These are phyloP conservation scores for Alosa alosa DNA, from an alignment of 2,113 vertebrate species.

Conservation along the genomic window DNA sequence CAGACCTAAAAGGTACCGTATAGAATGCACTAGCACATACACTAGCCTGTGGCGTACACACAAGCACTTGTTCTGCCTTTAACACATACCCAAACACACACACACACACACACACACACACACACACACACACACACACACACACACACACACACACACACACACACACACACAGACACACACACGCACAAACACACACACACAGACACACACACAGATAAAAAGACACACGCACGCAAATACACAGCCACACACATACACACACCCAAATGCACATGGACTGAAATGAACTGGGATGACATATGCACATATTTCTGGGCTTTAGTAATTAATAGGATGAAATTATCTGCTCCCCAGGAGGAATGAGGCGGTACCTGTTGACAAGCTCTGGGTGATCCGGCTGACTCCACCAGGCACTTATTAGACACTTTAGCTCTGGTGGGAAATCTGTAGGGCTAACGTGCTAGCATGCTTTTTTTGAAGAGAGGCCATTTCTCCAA, in stretches of 20 bases:
- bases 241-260: background rate
- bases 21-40: conserved; percentile 43
- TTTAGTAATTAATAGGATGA: conserved; percentile 32
- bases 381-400: conserved; percentile 15
- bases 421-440: background rate
- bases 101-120: background rate
- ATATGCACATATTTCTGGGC: conserved; percentile 22
- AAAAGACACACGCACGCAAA: too few relatives aligned
- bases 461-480: background rate
- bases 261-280: background rate
- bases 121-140: background rate
- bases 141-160: background rate
- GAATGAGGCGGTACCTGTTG: conserved; percentile 21
- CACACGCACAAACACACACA: background rate
- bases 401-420: conserved; percentile 1
- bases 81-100: conserved; percentile 21
- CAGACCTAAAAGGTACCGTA: conserved; percentile 46
- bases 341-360: background rate
- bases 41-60: conserved; percentile 36
- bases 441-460: conserved; percentile 1
- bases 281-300: conserved; percentile 14
- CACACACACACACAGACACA: background rate
- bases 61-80: conserved; percentile 7
- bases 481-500: background rate
- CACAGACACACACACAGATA: too few relatives aligned